Conservation (phyloP, 1,140 invertebrate genomes). For the Mamestra configurata region DNA sequence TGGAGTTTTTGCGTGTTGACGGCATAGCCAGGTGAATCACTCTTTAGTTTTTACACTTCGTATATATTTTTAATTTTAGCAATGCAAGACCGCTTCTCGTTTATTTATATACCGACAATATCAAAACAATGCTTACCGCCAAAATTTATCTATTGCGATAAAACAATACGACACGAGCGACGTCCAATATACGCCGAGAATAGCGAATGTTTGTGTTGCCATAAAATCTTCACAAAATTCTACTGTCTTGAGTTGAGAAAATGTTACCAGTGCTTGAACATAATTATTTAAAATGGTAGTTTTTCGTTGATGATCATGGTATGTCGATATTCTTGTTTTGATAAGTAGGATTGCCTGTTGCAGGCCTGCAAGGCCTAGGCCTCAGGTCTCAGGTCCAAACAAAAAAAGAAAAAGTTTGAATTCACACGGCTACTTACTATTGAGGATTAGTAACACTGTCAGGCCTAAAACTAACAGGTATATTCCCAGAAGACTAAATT, state of each 20-base stretch:
- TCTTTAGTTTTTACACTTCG: neutral
- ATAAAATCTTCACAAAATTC: neutral
- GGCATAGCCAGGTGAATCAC: conserved; percentile 31
- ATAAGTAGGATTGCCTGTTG: too few species aligned
- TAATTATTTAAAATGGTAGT: neutral
- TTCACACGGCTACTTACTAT: too few species aligned
- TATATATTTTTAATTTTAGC: conserved; percentile 7
- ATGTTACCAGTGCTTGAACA: neutral
- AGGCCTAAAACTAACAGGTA: too few species aligned
- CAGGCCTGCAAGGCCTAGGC: too few species aligned
- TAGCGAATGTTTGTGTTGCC: conserved; percentile 57
- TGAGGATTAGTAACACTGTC: too few species aligned
- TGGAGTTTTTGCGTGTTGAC: conserved; percentile 61
- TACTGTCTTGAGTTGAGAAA: neutral
- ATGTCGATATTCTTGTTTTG: too few species aligned
- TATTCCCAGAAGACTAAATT: too few species aligned
- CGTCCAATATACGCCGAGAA: conserved; percentile 49
- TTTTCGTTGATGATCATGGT: neutral
- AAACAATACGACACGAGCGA: conserved; percentile 49
- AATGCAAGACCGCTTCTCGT: neutral
- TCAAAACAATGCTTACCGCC: conserved; percentile 61
- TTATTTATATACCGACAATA: conserved; percentile 31
- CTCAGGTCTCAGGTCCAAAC: too few species aligned
- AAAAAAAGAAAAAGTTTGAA: too few species aligned
- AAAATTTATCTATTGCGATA: conserved; percentile 51